Conservation (phyloP, 2,113 vertebrate species). For the Limnothrissa miodon region DNA sequence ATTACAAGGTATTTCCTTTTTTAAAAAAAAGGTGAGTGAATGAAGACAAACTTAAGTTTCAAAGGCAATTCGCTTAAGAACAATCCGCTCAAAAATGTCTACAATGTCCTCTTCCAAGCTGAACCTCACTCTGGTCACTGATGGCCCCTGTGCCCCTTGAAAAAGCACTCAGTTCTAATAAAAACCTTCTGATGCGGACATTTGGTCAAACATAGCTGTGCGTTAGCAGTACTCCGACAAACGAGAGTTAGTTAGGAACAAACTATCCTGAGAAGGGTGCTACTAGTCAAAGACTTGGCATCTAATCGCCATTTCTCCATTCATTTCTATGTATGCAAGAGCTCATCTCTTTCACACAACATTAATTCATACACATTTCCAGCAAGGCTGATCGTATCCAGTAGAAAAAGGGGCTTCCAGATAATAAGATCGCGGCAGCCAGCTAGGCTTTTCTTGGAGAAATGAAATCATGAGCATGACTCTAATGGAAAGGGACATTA, state of each 20-base stretch:
- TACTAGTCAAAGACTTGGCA: background rate
- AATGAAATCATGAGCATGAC: background rate
- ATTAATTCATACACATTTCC: background rate
- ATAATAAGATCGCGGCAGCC: background rate
- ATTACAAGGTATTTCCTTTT: slow-evolving; percentile 87
- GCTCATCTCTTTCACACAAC: background rate
- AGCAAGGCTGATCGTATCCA: background rate
- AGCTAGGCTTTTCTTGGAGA: background rate
- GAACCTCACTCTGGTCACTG: background rate
- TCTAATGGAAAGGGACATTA: background rate
- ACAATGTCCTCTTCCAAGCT: background rate
- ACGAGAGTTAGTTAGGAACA: background rate
- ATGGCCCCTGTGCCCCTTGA: background rate
- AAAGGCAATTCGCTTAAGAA: slow-evolving; percentile 74
- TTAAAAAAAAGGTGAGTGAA: slow-evolving; percentile 82
- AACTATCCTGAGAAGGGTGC: slow-evolving; percentile 9
- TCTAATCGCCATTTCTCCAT: background rate
- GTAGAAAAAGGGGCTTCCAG: background rate
- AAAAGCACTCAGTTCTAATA: background rate
- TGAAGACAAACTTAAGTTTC: slow-evolving; percentile 71
- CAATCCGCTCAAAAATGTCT: background rate
- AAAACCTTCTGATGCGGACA: background rate
- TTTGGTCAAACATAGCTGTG: background rate
- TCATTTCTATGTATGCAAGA: background rate
- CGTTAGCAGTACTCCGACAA: background rate